These are phyloP conservation scores for Brachyhypopomus occidentalis DNA, from an alignment of 2,113 vertebrate species.

Conservation along the genomic window DNA sequence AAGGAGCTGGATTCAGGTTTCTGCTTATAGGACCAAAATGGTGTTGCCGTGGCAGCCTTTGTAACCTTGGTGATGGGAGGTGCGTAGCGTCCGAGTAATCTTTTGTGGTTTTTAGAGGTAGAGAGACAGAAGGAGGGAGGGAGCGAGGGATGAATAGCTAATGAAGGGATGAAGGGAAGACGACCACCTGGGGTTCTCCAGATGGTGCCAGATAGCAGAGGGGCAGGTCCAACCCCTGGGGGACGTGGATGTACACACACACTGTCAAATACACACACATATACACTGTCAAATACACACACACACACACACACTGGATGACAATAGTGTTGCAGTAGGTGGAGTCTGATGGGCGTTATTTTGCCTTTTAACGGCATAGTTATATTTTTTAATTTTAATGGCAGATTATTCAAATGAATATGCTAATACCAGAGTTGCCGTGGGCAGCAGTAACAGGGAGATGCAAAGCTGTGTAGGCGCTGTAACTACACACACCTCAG, in stretches of 20 bases:
- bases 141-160: constrained; percentile 19
- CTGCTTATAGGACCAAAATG: neutral
- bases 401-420: neutral
- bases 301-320: neutral
- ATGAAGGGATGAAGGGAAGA: constrained; percentile 2
- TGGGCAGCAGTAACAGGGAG: neutral
- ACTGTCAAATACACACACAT: too few relatives aligned
- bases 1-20: neutral
- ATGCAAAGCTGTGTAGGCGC: neutral
- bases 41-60: neutral
- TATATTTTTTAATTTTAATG: neutral
- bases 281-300: neutral
- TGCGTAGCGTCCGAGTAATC: neutral
- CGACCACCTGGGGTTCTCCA: constrained; percentile 32
- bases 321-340: too few relatives aligned
- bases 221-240: constrained; percentile 10
- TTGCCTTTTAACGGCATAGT: neutral
- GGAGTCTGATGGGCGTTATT: too few relatives aligned
- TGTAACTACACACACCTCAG: too few relatives aligned
- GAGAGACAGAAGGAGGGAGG: neutral
- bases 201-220: constrained; percentile 7
- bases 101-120: neutral
- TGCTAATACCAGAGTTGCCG: neutral
- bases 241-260: too few relatives aligned
- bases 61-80: neutral